Base-by-base conservation (phyloP, 2,113 vertebrate genomes). In the Falcunculus frontatus region DNA sequence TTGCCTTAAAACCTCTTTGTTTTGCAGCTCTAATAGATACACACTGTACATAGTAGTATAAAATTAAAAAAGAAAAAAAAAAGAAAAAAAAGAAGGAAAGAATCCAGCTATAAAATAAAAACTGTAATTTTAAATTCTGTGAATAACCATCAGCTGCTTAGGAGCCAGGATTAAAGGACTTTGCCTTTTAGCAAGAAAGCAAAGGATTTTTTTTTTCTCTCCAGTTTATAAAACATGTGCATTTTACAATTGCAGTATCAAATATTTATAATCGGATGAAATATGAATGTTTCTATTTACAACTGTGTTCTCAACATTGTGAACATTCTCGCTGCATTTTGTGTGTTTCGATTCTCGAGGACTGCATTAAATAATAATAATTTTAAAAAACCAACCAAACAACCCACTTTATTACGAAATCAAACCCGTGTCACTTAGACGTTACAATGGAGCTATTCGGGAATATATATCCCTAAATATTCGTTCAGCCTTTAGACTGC, bases 201-300 rank as follows among this genome's bases (percentile, higher is more conserved):
- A 91, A 97, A 95, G 67, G 74, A 47, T 46, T 89, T 88, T 55
- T 56, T 49, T 70, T 19, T 57, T 12, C 65, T 95, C 87, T 92
- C 87, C 83, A 88, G 93, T 97, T 98, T 95, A 95, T 95, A 95
- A 97, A 96, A 93, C 82, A 76, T 87, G 95, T 98, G 93, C 97
- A 84, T 98, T 98, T 98, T 97, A 89, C 97, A 93, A 93, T 79
- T 93, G 83, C 97, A 69, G 87, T 98, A 98, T 98, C 91, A 98
- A 97, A 98, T 98, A 98, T 98, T 98, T 98, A 98, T 98, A 97
- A 97, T 84, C 92, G 94, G 97, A 97, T 96, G 93, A 97, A 98
- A 97, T 97, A 97, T 98, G 96, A 97, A 98, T 98, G 97, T 98
- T 98, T 98, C 96, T 97, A 93, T 98, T 97, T 98, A 96, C 96